A percentile compares a stretch with the other conserved stretches of the same genome.
These are phyloP conservation scores for Physella acuta DNA, from an alignment of 1,140 invertebrate genomes.

Conservation along the genomic window DNA sequence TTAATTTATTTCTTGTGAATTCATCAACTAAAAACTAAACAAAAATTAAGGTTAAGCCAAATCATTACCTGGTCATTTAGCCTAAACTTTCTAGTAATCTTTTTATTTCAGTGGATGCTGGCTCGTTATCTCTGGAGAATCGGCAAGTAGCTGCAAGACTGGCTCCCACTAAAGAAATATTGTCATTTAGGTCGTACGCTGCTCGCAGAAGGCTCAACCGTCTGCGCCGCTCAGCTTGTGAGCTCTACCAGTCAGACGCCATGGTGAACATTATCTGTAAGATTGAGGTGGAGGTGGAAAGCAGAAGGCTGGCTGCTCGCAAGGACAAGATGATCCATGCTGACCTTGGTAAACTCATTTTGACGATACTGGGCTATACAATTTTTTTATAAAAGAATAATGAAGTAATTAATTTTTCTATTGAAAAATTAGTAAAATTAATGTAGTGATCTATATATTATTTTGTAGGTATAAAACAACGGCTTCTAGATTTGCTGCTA, in stretches of 20 bases:
- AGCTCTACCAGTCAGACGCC: constrained; percentile 59
- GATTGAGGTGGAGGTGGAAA: constrained; percentile 61
- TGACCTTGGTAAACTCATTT: constrained; percentile 51
- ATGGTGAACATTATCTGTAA: constrained; percentile 54
- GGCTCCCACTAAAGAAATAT: constrained; percentile 61
- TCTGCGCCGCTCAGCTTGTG: constrained; percentile 57
- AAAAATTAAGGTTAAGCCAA: too few relatives aligned
- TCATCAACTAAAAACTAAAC: too few relatives aligned
- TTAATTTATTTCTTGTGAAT: too few relatives aligned
- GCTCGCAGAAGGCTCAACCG: constrained; percentile 57
- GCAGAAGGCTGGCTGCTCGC: constrained; percentile 53
- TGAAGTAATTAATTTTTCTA: not conserved
- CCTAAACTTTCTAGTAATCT: too few relatives aligned
- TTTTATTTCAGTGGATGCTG: constrained; percentile 49
- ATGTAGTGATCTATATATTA: not conserved
- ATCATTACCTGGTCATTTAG: too few relatives aligned
- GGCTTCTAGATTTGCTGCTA: constrained; percentile 75
- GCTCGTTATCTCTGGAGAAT: constrained; percentile 40
- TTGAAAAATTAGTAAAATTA: not conserved
- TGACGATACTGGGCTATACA: not conserved
- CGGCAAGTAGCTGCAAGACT: constrained; percentile 28
- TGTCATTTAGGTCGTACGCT: constrained; percentile 61
- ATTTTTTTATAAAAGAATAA: not conserved
- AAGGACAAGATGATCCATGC: constrained; percentile 62
- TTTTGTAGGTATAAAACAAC: constrained; percentile 72